Evolutionary conservation across 1,140 invertebrate genomes (phyloP), one percentile per base, ranked within the genome.

Genomic region (Mycetomoellerius zeteki): DNA sequence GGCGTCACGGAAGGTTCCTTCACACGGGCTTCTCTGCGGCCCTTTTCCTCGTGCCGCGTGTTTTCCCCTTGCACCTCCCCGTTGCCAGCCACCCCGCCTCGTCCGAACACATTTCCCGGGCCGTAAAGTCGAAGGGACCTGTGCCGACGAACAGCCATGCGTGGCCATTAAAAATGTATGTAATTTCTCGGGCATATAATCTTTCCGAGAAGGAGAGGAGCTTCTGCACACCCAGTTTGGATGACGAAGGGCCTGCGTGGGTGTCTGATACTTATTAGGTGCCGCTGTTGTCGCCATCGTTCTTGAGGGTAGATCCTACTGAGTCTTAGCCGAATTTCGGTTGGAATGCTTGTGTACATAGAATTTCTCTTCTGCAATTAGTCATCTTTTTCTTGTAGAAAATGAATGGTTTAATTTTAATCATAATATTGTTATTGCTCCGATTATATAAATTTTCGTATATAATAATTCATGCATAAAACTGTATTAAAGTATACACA

Each of bases 111-210:
- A 77, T 76, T 88, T 88, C 82, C 86, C 84, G 84, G 82, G 64
- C 62, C 82, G 82, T 89, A 87, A 91, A 90, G 81, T 67, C 73
- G 52, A 77, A 86, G 71, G 85, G 77, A 76, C 76, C 81, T 75
- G 64, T 21, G 43, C 84, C 30, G 64, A 67, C 71, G 64, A 86
- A 84, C 80, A 88, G 77, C 85, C 73, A 85, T 82, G 86, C 82
- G 84, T 87, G 73, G 56, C 86, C 81, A 89, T 92, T 92, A 91
- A 92, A 91, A 90, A 91, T 91, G 87, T 88, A 91, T 90, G 88
- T 92, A 88, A 91, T 90, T 91, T 89, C 85, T 88, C 82, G 77
- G 82, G 86, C 72, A 81, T 86, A 85, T 87, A 89, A 85, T 87
- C 78, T 88, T 81, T 54, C 80, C 60, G 58, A 60, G 80, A 75